A percentile compares a stretch with the other conserved stretches of the same genome.
Conservation (phyloP, 1,140 invertebrate species). For the Harpegnathos saltator region DNA sequence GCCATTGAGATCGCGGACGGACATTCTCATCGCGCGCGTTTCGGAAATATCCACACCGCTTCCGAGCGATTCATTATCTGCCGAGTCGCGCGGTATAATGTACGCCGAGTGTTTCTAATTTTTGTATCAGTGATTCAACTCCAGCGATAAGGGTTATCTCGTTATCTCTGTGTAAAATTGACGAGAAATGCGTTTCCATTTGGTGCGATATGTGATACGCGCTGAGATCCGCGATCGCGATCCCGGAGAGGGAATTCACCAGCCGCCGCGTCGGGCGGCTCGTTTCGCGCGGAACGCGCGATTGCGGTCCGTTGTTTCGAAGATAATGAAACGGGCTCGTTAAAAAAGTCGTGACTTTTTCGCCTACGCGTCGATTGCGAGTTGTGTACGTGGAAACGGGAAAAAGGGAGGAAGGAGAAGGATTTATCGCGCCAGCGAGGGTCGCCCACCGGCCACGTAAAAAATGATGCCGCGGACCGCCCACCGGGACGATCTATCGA, state of each 20-base stretch:
- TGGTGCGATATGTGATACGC: neutral
- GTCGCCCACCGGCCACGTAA: constrained; percentile 43
- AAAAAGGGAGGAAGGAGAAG: constrained; percentile 41
- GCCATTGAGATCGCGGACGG: neutral
- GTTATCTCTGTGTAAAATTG: neutral
- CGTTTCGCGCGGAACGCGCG: neutral
- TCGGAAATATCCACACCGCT: no score
- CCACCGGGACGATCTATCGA: constrained; percentile 53
- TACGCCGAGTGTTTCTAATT: no score
- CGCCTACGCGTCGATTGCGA: constrained; percentile 31
- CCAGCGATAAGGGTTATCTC: no score
- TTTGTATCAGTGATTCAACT: no score
- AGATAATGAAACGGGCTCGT: constrained; percentile 36
- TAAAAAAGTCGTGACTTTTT: constrained; percentile 32
- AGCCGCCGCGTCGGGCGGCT: neutral
- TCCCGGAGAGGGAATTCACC: neutral
- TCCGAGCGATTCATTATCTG: no score
- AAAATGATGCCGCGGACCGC: constrained; percentile 56
- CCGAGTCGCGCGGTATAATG: no score
- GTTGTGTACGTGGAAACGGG: constrained; percentile 36
- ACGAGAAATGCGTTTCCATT: neutral
- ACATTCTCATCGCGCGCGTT: neutral
- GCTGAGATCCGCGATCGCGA: neutral
- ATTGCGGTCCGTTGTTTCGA: neutral
- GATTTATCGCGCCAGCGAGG: constrained; percentile 43